Conservation (phyloP, 2,797 vertebrate genomes). For the Holocentrus rufus region DNA sequence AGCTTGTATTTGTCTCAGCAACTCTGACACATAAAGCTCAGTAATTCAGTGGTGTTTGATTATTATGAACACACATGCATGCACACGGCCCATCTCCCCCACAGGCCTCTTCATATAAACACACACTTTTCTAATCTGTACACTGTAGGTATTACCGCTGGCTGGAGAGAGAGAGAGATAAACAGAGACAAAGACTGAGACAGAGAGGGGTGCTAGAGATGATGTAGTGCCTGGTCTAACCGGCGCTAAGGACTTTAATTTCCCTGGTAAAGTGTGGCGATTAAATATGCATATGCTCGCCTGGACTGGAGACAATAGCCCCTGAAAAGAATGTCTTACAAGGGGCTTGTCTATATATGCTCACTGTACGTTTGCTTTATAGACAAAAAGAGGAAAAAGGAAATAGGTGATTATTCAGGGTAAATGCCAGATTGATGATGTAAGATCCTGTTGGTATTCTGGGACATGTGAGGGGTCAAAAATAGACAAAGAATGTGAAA, state of each 20-base stretch:
- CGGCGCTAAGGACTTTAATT: slow-evolving; percentile 66
- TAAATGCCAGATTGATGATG: background rate
- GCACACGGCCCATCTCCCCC: background rate
- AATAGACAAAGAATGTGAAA: too few relatives aligned
- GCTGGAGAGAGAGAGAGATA: background rate
- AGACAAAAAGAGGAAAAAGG: background rate
- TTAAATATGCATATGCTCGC: slow-evolving; percentile 71
- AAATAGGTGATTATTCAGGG: background rate
- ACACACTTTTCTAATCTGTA: background rate
- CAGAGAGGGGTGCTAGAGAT: slow-evolving; percentile 43
- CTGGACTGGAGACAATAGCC: slow-evolving; percentile 33
- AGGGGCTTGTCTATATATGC: background rate
- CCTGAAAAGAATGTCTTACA: slow-evolving; percentile 5
- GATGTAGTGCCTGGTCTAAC: slow-evolving; percentile 57
- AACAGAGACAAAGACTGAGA: slow-evolving; percentile 22
- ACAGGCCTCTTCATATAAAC: background rate
- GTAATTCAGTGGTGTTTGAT: background rate
- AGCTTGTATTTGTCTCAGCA: background rate
- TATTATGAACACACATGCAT: background rate
- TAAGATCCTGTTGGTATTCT: background rate
- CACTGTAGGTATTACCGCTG: too few relatives aligned
- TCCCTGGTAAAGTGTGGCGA: slow-evolving; percentile 63
- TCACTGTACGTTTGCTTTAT: background rate
- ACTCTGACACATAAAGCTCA: background rate
- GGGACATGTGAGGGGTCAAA: background rate